Base-by-base conservation (phyloP, 2,113 vertebrate species). In the Sceloporus tristichus region DNA sequence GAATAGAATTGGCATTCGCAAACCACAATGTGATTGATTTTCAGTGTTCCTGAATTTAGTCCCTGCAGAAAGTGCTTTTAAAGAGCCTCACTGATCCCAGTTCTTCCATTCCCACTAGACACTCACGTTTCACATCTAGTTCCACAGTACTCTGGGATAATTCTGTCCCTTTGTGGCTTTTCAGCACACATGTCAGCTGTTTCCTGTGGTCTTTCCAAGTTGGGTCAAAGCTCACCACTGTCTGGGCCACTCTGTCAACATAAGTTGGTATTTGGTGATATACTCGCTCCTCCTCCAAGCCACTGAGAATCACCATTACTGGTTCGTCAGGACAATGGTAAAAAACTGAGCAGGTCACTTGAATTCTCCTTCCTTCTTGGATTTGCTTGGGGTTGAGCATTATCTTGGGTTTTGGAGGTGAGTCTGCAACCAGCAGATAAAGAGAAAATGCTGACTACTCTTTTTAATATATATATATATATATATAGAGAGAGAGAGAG, bases 311-410 rank as follows among this genome's bases (percentile, higher is more conserved):
- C 68, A 87, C 27, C 0, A 1, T 62, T 59, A 87, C 3, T 18
- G 68, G 85, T 38, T 74, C 23, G 4, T 81, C 42, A 3, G 25
- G 70, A 54, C 85, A 87, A 62, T 62, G 14, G 53, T 87, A 74
- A 27, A 19, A 14, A 10, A 81, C 27, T 4, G 68, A 81, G 70
- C 85, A 87, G 14, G 9, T 9, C n/a, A 81, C 53, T n/a, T 0
- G 2, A 4, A 2, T n/a, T 4, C 0, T 14, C 0, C 0, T 0
- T 3, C 0, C 0, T 73, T 87, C 85, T 48, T 0, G 0, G 5
- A 73, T 21, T 29, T 29, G 0, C 0, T 0, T 0, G 4, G 34
- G 16, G 10, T 1, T 2, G 0, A 7, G n/a, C 38, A 56, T 4
- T 9, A 87, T 27, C 2, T 11, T 18, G n/a, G 70, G 85, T 16